phyloP scores from a whole-genome alignment of 2,888 invertebrate genomes.

The Elgonia sp. region DNA sequence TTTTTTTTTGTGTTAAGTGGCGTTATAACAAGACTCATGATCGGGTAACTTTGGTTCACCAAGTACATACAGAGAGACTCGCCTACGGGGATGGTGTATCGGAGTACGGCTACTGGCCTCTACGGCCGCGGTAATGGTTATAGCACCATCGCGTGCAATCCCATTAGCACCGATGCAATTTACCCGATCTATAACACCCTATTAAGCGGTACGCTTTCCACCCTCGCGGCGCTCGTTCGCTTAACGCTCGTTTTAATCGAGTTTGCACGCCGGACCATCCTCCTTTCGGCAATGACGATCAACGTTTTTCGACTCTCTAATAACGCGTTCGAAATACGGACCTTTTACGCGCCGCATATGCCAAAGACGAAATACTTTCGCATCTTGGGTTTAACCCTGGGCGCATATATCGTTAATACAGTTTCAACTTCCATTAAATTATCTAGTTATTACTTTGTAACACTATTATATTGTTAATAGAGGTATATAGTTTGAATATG shows the following conservation, averaged over 20 bases:
- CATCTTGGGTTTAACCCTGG: conserved; percentile 35
- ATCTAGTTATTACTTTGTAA: conserved; percentile 58
- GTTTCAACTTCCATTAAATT: conserved; percentile 55
- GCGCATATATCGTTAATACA: conserved; percentile 47
- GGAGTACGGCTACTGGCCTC: conserved; percentile 77
- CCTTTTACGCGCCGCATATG: conserved; percentile 61
- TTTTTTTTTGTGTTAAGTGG: conserved; percentile 62
- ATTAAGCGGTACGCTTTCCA: conserved; percentile 86
- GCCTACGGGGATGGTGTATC: conserved; percentile 76
- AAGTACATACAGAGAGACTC: conserved; percentile 69
- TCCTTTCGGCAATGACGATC: conserved; percentile 76
- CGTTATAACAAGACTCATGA: conserved; percentile 70
- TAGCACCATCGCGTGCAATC: conserved; percentile 87
- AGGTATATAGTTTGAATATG: conserved; percentile 32
- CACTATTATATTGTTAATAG: conserved; percentile 33
- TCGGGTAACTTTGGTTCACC: conserved; percentile 75
- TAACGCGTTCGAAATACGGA: conserved; percentile 63
- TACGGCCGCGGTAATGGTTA: conserved; percentile 86
- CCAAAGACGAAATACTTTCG: conserved; percentile 70
- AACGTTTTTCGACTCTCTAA: conserved; percentile 75
- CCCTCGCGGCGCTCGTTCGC: conserved; percentile 83
- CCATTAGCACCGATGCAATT: conserved; percentile 87
- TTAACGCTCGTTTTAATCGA: conserved; percentile 84
- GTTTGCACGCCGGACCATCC: conserved; percentile 75
- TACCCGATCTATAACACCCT: conserved; percentile 87